These are phyloP conservation scores for Sternotherus odoratus DNA, from an alignment of 2,797 vertebrate species.

Conservation along the genomic window DNA sequence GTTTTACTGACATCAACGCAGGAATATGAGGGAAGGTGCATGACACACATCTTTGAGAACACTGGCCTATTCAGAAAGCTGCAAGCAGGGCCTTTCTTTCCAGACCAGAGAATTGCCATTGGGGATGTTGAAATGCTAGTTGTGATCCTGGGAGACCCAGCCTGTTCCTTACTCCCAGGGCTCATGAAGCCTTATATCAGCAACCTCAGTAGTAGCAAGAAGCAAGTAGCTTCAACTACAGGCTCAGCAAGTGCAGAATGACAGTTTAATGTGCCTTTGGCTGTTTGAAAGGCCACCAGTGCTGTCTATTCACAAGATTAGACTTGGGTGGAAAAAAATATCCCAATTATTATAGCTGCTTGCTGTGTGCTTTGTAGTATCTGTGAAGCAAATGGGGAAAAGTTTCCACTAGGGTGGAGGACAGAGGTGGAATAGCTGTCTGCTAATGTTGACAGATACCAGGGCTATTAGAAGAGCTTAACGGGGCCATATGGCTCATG, in stretches of 20 bases:
- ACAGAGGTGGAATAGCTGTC: neutral
- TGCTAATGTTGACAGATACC: neutral
- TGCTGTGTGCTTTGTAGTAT: neutral
- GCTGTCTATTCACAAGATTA: neutral
- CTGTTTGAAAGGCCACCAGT: neutral
- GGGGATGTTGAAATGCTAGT: neutral
- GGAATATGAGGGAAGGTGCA: neutral
- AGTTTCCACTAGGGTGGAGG: neutral
- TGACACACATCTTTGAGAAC: neutral
- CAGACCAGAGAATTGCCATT: neutral
- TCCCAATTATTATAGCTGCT: neutral
- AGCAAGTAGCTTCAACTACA: neutral
- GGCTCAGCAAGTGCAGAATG: neutral
- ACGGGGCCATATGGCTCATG: neutral
- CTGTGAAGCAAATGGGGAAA: neutral
- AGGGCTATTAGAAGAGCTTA: neutral
- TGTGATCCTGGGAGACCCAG: neutral
- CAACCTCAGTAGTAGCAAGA: neutral
- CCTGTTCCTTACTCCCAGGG: neutral
- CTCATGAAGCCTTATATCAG: neutral
- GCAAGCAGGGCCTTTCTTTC: no score
- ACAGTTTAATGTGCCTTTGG: neutral
- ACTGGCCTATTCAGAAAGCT: no score
- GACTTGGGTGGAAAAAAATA: neutral
- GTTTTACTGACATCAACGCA: neutral